Evolutionary conservation across 2,113 vertebrate genomes (phyloP).

Genomic region (Trogon melanurus): DNA sequence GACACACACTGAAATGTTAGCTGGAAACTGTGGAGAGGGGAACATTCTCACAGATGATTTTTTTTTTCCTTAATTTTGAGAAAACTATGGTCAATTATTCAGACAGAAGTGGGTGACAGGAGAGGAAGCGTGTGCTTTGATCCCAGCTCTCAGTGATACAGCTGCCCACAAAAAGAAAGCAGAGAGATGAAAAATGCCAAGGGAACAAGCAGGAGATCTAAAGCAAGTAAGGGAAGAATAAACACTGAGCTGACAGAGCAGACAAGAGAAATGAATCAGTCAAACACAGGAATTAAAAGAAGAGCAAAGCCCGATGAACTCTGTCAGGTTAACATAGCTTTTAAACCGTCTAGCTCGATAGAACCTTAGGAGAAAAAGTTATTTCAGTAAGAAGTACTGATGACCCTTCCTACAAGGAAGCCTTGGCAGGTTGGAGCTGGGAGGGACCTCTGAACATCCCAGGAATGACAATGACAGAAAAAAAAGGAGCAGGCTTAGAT

Average conservation of each 20-base stretch:
- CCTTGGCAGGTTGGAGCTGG: neutral
- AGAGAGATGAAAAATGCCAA: neutral
- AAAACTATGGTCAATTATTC: neutral
- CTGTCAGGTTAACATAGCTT: constrained; percentile 9
- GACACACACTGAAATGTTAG: neutral
- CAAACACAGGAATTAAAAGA: neutral
- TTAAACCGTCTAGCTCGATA: neutral
- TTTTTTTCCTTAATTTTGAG: neutral
- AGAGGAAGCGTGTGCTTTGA: neutral
- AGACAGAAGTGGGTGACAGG: neutral
- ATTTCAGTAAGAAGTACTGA: neutral
- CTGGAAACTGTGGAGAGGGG: neutral
- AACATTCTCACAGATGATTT: neutral
- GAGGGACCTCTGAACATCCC: neutral
- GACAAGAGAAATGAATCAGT: constrained; percentile 22
- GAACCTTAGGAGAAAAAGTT: neutral
- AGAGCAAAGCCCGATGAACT: neutral
- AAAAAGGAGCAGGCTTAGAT: neutral
- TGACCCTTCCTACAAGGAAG: neutral
- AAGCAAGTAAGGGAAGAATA: neutral
- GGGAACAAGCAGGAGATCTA: neutral
- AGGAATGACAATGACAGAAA: neutral
- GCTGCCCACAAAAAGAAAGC: neutral
- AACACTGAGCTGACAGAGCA: constrained; percentile 11
- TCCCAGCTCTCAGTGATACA: neutral